Conservation (phyloP, 2,888 invertebrate genomes). For the Sarcophaga variegata region DNA sequence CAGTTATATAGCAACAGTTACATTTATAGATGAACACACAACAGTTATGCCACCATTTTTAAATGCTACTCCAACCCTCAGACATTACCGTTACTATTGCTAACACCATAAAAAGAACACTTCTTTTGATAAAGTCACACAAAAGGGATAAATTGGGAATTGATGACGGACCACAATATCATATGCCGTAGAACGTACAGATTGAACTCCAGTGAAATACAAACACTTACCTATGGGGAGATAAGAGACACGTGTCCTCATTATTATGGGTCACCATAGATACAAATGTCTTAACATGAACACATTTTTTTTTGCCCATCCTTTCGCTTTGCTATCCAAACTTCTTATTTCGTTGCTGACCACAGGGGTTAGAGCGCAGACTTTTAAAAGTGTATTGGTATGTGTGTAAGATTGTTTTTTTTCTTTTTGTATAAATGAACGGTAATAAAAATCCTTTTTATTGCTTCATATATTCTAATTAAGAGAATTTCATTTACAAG, state of each 20-base stretch:
- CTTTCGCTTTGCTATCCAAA: slow-evolving; percentile 26
- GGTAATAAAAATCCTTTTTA: slow-evolving; percentile 74
- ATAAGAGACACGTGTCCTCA: slow-evolving; percentile 51
- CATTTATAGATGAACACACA: slow-evolving; percentile 1
- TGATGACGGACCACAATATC: slow-evolving; percentile 58
- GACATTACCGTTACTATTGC: not conserved
- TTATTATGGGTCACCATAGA: slow-evolving; percentile 59
- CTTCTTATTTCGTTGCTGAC: not conserved
- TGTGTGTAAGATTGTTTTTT: not conserved
- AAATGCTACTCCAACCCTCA: not conserved
- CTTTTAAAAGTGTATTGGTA: not conserved
- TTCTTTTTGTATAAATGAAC: not conserved
- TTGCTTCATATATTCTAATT: slow-evolving; percentile 76
- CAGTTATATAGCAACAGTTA: not conserved
- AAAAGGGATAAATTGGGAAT: slow-evolving; percentile 57
- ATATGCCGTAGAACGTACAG: slow-evolving; percentile 22
- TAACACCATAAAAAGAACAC: not conserved
- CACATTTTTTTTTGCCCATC: slow-evolving; percentile 3
- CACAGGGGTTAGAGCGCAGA: not conserved
- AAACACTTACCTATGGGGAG: slow-evolving; percentile 3
- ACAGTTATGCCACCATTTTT: slow-evolving; percentile 31
- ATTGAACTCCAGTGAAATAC: not conserved
- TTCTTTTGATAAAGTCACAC: slow-evolving; percentile 44
- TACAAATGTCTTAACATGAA: slow-evolving; percentile 32
- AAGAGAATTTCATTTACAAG: slow-evolving; percentile 73